Conservation (phyloP, 2,797 vertebrate species). For the Xerus rutilus region DNA sequence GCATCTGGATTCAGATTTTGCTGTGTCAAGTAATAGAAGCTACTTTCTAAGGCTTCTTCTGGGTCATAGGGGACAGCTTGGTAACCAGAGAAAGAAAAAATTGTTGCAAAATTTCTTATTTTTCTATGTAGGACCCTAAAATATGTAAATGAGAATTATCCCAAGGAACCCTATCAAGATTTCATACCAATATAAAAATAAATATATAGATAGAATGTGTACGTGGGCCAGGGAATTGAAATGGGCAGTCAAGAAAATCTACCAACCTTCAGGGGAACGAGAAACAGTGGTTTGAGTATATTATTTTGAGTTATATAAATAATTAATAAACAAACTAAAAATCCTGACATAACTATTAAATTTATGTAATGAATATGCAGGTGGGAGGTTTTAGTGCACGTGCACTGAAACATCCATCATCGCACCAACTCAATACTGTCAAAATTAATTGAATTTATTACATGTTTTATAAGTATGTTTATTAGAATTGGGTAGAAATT, state of each 20-base stretch:
- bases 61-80: neutral
- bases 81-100: neutral
- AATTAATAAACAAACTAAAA: slow-evolving; percentile 42
- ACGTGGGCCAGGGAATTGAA: neutral
- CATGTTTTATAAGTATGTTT: neutral
- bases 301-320: slow-evolving; percentile 17
- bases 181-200: neutral
- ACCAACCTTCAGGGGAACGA: neutral
- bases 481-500: neutral
- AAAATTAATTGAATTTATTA: neutral
- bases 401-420: neutral
- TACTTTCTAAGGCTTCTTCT: neutral
- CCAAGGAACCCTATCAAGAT: neutral
- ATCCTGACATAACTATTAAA: slow-evolving; percentile 9
- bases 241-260: neutral
- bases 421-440: neutral
- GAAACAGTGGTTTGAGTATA: neutral
- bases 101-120: neutral
- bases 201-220: neutral
- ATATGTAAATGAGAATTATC: neutral
- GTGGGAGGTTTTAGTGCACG: neutral
- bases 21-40: neutral
- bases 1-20: neutral
- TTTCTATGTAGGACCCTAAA: neutral
- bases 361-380: neutral